Conservation (phyloP, 2,113 vertebrate genomes). For the Euleptes europaea region DNA sequence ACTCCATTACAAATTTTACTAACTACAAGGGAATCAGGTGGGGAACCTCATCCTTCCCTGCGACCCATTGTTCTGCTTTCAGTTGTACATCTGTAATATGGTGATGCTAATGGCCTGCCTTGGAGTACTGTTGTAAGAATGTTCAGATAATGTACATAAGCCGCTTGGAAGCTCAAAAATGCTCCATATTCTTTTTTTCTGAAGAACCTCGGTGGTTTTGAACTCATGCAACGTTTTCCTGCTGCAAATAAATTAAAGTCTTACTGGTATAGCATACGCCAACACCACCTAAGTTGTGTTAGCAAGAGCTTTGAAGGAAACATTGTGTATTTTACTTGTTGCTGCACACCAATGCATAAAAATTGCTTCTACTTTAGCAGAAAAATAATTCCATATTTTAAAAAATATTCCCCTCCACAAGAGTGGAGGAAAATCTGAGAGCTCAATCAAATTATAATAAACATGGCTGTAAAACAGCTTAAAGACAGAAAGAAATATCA, state of each 20-base stretch:
- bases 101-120: too few species aligned
- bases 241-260: not conserved
- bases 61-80: not conserved
- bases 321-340: not conserved
- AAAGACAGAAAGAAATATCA: slow-evolving; percentile 59
- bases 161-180: not conserved
- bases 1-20: too few species aligned
- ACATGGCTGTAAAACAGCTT: slow-evolving; percentile 47
- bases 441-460: slow-evolving; percentile 26
- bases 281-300: not conserved
- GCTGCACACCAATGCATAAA: slow-evolving; percentile 28
- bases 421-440: not conserved
- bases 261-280: not conserved
- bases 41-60: not conserved
- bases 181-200: too few species aligned
- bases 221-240: not conserved
- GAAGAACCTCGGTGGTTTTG: not conserved
- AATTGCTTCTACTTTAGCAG: not conserved
- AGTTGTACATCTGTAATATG: not conserved
- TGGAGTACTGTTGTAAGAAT: not conserved
- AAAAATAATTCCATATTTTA: too few species aligned
- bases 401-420: too few species aligned
- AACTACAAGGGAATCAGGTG: not conserved
- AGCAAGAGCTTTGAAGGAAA: not conserved
- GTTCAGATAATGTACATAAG: not conserved